Evolutionary conservation across 2,797 vertebrate species (phyloP), one percentile per base, ranked within the genome.

Genomic region (Hypotaenidia philippensis): DNA sequence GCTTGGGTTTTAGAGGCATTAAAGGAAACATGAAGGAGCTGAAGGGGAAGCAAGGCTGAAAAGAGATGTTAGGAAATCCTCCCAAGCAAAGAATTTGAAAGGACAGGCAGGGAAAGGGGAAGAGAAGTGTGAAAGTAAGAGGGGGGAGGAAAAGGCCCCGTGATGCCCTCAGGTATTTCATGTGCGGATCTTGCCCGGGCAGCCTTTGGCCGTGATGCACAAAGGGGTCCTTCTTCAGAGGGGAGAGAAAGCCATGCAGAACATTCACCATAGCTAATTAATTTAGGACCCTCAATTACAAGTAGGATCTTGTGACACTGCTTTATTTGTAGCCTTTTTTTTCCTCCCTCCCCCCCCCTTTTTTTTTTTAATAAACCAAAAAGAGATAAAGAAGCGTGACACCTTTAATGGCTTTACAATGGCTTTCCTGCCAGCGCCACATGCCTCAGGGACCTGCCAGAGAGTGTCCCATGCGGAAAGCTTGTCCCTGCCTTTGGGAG

Each of bases 231-330:
- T 96, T 97, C 94, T 97, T 97, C 61, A 11, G 26, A 47, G 83
- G 59, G 74, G 66, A 85, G 63, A 83, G 87, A 92, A 90, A 94
- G 89, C 93, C 87, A 83, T 29, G 97, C 96, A 81, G 94, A 96
- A 94, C 96, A 96, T 95, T 89, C 92, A 84, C 96, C 96, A n/a
- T 97, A 69, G 90, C 94, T 92, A 97, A 98, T 98, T 96, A 82
- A 92, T 97, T 96, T 87, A 36, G 74, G 95, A 45, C 61, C 87
- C 88, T 94, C 95, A 95, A 91, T 95, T 95, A 95, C 70, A 70
- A 57, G 89, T 77, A 53, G 93, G 87, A 93, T 96, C 97, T 97
- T 52, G 76, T 97, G 97, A 97, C 96, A 94, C 78, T 49, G 90
- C 89, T 92, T 95, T 80, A 92, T 91, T 96, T 92, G 93, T 86